A percentile compares a stretch with the other conserved stretches of the same genome.
Conservation (phyloP, 92 coral and sea anemone genomes). For the Porites rus region DNA sequence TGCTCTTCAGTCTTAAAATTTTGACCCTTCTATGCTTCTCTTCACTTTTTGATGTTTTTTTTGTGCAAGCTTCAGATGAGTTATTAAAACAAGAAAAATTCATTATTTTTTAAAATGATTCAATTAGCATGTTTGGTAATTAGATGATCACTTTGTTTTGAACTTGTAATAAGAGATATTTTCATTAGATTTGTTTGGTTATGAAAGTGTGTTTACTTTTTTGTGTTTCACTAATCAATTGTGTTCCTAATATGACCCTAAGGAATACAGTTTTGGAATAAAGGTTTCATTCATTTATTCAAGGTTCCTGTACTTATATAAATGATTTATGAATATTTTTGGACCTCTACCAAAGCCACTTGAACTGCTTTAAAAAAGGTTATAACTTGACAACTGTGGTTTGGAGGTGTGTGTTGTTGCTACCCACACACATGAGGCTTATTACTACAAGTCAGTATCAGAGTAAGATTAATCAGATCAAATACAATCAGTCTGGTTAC, state of each 20-base stretch:
- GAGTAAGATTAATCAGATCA: no score
- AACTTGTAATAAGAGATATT: slow-evolving; percentile 8
- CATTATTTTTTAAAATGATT: slow-evolving; percentile 1
- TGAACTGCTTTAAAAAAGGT: no score
- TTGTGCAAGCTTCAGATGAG: not conserved
- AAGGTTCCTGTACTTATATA: no score
- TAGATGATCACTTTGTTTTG: slow-evolving; percentile 30
- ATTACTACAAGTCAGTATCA: no score
- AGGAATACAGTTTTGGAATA: not conserved
- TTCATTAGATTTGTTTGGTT: slow-evolving; percentile 20
- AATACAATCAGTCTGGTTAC: no score
- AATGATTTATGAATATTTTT: no score
- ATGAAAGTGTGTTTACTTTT: not conserved
- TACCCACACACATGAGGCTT: no score
- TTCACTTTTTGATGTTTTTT: not conserved
- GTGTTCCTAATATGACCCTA: not conserved
- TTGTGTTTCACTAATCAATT: not conserved
- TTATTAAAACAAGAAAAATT: not conserved
- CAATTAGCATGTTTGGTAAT: slow-evolving; percentile 18
- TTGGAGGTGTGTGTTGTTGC: no score
- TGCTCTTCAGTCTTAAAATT: not conserved
- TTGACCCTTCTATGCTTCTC: no score
- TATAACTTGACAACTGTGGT: no score
- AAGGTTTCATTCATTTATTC: not conserved
- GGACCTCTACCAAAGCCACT: no score